Percentiles rank a stretch among this genome's conserved stretches.
These are phyloP conservation scores for Latrodectus hesperus DNA, from an alignment of 2,888 invertebrate species.

Conservation along the genomic window DNA sequence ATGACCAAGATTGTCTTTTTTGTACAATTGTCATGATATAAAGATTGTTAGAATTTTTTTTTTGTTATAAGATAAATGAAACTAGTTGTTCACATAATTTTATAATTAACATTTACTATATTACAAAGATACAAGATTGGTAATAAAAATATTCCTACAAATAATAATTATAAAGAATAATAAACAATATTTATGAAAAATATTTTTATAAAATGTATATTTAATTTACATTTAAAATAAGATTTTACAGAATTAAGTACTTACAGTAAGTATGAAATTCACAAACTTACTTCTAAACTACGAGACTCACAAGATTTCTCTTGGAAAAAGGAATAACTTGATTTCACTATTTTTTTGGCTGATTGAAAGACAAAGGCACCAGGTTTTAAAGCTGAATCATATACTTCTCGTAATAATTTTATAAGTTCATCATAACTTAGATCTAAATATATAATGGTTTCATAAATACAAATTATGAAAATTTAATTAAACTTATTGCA, in stretches of 20 bases:
- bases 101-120: too few species aligned
- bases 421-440: constrained; percentile 30
- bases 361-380: constrained; percentile 12
- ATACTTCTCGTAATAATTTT: constrained; percentile 10
- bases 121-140: too few species aligned
- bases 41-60: too few species aligned
- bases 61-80: too few species aligned
- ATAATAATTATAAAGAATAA: neutral
- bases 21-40: too few species aligned
- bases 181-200: neutral
- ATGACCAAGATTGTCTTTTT: too few species aligned
- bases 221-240: neutral
- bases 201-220: neutral
- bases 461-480: too few species aligned
- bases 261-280: constrained; percentile 23
- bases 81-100: too few species aligned
- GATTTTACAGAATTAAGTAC: neutral
- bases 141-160: neutral
- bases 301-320: constrained; percentile 9
- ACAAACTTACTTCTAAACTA: neutral
- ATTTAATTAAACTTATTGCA: too few species aligned
- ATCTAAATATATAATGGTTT: constrained; percentile 5
- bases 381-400: constrained; percentile 19
- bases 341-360: constrained; percentile 46
- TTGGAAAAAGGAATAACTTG: constrained; percentile 30